phyloP scores from a whole-genome alignment of 2,113 vertebrate species.

The Phrynosoma blainvillii region DNA sequence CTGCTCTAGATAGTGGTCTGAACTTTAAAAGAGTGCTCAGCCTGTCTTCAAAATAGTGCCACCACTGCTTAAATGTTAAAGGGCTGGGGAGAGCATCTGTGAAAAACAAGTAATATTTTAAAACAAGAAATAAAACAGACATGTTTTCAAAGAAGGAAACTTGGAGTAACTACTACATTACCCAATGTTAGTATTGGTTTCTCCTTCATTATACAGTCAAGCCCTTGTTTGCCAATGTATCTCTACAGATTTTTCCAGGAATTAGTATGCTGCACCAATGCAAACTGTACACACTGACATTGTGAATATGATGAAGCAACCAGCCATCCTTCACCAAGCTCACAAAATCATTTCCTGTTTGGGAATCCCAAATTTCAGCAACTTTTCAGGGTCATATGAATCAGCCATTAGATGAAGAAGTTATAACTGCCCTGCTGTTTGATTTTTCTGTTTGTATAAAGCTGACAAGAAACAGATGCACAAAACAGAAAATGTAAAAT shows the following conservation, averaged over 20 bases:
- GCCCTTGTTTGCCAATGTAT: background rate
- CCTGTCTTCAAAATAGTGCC: background rate
- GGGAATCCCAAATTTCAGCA: constrained; percentile 9
- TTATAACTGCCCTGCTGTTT: constrained; percentile 44
- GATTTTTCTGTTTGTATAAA: constrained; percentile 55
- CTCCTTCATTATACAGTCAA: background rate
- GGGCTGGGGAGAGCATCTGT: constrained; percentile 29
- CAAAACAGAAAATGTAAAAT: constrained; percentile 55
- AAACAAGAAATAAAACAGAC: constrained; percentile 21
- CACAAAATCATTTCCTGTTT: constrained; percentile 4
- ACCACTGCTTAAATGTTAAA: background rate
- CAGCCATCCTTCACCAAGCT: background rate
- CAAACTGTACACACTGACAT: background rate
- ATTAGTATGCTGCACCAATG: background rate
- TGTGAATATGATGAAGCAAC: background rate
- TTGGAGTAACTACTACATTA: background rate
- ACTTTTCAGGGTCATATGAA: constrained; percentile 3
- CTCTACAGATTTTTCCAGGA: background rate
- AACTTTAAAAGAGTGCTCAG: background rate
- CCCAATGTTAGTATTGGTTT: background rate
- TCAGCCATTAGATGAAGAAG: constrained; percentile 25
- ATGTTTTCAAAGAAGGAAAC: background rate
- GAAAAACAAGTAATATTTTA: constrained; percentile 37
- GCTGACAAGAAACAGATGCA: constrained; percentile 55
- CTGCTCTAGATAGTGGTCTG: too few species aligned